phyloP scores from a whole-genome alignment of 2,888 invertebrate species.

The Trichopoda pennipes region DNA sequence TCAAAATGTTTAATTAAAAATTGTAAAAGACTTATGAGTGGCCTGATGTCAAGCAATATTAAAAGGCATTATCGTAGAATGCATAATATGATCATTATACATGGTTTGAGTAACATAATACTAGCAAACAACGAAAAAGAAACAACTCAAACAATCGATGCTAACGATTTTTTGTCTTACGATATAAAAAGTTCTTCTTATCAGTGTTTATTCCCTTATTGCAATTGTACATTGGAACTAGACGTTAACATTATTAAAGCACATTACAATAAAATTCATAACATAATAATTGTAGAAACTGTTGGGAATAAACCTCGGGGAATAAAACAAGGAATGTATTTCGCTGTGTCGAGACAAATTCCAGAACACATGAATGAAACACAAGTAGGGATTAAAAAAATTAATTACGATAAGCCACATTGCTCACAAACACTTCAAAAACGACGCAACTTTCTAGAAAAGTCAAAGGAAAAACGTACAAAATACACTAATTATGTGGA shows the following conservation, averaged over 20 bases:
- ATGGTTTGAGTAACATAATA: not conserved
- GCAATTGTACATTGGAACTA: slow-evolving; percentile 7
- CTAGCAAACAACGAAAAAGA: not conserved
- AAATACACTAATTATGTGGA: not conserved
- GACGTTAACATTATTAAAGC: not conserved
- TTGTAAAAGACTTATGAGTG: slow-evolving; percentile 2
- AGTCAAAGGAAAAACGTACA: not conserved
- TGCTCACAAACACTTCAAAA: not conserved
- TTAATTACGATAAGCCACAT: not conserved
- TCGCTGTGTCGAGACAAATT: not conserved
- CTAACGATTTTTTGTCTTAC: not conserved
- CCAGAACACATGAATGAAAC: not conserved
- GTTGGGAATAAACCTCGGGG: not conserved
- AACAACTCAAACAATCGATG: not conserved
- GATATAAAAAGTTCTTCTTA: not conserved
- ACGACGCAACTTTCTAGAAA: not conserved
- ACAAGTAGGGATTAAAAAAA: not conserved
- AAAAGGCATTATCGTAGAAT: slow-evolving; percentile 9
- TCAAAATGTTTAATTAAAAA: slow-evolving; percentile 20
- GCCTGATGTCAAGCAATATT: not conserved
- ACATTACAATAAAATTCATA: slow-evolving; percentile 6
- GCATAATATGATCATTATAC: not conserved
- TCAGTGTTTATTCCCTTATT: slow-evolving; percentile 13
- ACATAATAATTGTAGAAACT: slow-evolving; percentile 1
- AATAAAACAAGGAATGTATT: not conserved